phyloP scores from a whole-genome alignment of 1,140 invertebrate genomes.

The Sminthurinus signatus region DNA sequence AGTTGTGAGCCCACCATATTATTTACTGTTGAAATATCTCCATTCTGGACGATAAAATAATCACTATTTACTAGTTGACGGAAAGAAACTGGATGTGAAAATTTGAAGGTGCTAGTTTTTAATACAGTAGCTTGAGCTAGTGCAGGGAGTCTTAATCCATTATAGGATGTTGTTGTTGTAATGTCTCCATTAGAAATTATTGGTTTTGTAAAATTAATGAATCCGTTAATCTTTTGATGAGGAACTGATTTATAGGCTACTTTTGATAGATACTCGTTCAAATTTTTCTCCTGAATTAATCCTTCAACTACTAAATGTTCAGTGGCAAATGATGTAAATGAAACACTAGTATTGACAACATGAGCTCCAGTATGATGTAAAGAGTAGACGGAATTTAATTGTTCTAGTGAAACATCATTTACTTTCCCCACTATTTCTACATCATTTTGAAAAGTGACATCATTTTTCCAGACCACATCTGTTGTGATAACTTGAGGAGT shows the following conservation, averaged over 20 bases:
- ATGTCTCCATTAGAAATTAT: constrained; percentile 3
- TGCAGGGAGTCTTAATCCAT: background rate
- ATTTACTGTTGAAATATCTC: background rate
- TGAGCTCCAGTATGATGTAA: constrained; percentile 11
- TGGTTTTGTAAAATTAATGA: constrained; percentile 1
- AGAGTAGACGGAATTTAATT: constrained; percentile 8
- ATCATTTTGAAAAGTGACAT: too few relatives aligned
- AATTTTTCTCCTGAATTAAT: constrained; percentile 4
- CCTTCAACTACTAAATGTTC: background rate
- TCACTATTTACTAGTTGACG: background rate
- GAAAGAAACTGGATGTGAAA: constrained; percentile 3
- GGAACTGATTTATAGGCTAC: background rate
- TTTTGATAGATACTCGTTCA: background rate
- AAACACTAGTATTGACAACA: too few relatives aligned
- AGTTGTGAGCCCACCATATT: too few relatives aligned
- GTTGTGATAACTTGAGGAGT: constrained; percentile 12
- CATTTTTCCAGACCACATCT: too few relatives aligned
- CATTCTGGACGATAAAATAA: background rate
- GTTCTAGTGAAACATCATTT: constrained; percentile 2
- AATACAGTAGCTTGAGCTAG: background rate
- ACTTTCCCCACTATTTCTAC: background rate
- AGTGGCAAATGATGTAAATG: background rate
- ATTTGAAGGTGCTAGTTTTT: background rate
- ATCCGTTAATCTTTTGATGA: background rate
- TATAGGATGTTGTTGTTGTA: background rate